Base-by-base conservation (phyloP, 2,888 invertebrate genomes). In the Noctua janthina region DNA sequence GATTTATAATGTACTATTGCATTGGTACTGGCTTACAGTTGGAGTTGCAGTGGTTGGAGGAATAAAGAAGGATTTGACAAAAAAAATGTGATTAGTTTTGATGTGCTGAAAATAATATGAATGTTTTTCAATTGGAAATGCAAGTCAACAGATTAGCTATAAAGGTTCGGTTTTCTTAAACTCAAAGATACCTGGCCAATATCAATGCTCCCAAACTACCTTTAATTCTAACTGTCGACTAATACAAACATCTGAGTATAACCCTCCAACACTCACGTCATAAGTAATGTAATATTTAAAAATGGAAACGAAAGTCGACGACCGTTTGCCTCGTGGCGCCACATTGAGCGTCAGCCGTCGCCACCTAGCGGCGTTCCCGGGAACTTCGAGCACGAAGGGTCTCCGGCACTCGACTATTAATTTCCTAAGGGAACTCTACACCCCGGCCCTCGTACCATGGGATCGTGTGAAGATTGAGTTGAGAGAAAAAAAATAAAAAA, bases 371-470 rank as follows among this genome's bases (percentile, higher is more conserved):
- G 88, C 72, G 39, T 56, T 62, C 76, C 88, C 80, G 83, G 39
- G 94, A 95, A 96, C 94, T 85, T 89, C 86, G 85, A 89, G 86
- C 85, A 59, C 87, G 92, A 95, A 95, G 94, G 95, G 94, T 94
- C 93, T 91, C 91, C 91, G 91, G 90, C 91, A 93, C 93, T 92
- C 91, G 90, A 90, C 94, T 94, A 96, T 96, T 96, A 96, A 96
- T 97, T 96, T 96, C 96, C 96, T 96, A 96, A 95, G 96, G 96
- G 96, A 96, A 93, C 95, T 94, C 94, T 88, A 92, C 94, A 94
- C 94, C 92, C 94, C 90, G 85, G 81, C 87, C 94, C 94, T 91
- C 78, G 90, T 96, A 96, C 96, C 94, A 96, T 79, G 95, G 85
- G 62, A 91, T 71, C 39, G 75, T 46, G 59, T 56, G 84, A 79